Percentiles rank a stretch among this genome's conserved stretches.
phyloP scores from a whole-genome alignment of 2,797 vertebrate species.

The Gobio occitaniae region DNA sequence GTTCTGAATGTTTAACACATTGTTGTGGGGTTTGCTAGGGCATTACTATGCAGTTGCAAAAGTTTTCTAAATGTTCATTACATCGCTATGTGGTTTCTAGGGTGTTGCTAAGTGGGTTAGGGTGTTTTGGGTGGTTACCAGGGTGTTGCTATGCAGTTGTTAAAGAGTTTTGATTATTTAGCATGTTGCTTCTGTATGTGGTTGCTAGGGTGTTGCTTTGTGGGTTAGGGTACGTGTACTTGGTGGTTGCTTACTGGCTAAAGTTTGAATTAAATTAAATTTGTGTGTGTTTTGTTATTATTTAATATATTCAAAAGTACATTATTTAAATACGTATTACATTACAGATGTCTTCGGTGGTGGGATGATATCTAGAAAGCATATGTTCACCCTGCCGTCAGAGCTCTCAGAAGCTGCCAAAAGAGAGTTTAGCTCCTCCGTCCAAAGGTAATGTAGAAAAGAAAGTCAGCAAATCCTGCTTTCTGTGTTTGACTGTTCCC shows the following conservation, averaged over 20 bases:
- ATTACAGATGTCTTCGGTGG: constrained; percentile 16
- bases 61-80: neutral
- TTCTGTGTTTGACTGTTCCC: constrained; percentile 60
- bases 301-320: neutral
- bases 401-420: constrained; percentile 52
- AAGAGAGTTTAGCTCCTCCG: constrained; percentile 56
- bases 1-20: neutral
- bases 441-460: constrained; percentile 61
- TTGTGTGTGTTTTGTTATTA: neutral
- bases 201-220: neutral
- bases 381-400: constrained; percentile 50
- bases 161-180: neutral
- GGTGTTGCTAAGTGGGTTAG: neutral
- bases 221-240: neutral
- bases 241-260: neutral
- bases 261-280: neutral
- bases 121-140: neutral
- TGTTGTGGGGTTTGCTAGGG: neutral
- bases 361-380: constrained; percentile 33
- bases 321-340: neutral
- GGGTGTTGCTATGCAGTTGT: neutral
- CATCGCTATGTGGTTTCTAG: neutral
- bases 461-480: constrained; percentile 64
- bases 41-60: neutral
- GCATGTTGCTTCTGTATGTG: neutral